Conservation (phyloP, 1,140 invertebrate genomes). For the Venturia canescens region DNA sequence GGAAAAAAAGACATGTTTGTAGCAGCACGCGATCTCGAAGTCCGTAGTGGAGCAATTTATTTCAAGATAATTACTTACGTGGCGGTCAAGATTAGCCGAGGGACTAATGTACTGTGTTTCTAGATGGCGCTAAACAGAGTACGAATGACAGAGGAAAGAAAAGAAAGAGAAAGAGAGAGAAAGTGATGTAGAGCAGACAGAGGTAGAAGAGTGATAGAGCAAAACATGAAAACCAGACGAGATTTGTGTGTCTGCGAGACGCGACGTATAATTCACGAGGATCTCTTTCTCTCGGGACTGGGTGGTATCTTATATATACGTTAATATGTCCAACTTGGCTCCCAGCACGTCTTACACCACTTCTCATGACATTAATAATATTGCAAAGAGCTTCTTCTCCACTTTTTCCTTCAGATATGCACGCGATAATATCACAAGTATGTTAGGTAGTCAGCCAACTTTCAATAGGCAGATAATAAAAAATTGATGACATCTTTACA, state of each 20-base stretch:
- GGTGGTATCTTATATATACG: constrained; percentile 36
- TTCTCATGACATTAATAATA: too few relatives aligned
- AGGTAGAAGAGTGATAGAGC: constrained; percentile 33
- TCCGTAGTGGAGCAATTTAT: constrained; percentile 66
- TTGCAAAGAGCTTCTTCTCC: too few relatives aligned
- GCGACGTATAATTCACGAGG: constrained; percentile 67
- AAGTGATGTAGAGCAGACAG: not conserved
- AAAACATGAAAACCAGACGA: constrained; percentile 45
- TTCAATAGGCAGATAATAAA: too few relatives aligned
- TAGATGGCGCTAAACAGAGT: not conserved
- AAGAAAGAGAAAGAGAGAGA: constrained; percentile 13
- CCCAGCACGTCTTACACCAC: too few relatives aligned
- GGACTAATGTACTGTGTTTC: constrained; percentile 48
- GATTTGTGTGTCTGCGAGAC: constrained; percentile 68
- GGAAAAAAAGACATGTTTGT: constrained; percentile 3
- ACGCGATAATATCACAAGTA: not conserved
- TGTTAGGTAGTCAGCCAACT: too few relatives aligned
- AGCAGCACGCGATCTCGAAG: constrained; percentile 30
- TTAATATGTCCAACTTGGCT: not conserved
- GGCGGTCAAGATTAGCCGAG: constrained; percentile 64
- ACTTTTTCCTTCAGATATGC: not conserved
- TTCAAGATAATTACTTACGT: constrained; percentile 69
- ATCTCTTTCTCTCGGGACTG: constrained; percentile 33
- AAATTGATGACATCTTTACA: too few relatives aligned
- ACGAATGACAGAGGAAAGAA: constrained; percentile 10